Evolutionary conservation across 1,140 invertebrate species (phyloP), one percentile per base, ranked within the genome.

Genomic region (Cardiocondyla obscurior): DNA sequence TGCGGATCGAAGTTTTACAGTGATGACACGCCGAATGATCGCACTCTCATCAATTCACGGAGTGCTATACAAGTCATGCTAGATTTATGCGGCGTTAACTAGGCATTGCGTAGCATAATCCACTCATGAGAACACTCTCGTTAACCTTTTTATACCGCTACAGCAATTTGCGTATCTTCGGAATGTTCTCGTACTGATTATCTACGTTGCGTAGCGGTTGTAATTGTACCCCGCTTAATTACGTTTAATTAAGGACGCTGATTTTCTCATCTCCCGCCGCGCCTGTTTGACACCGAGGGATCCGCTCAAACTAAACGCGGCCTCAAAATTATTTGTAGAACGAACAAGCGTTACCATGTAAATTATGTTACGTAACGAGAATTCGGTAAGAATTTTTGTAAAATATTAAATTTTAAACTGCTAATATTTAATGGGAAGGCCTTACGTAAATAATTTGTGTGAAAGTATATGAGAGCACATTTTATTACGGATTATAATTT

Each of bases 51-150:
- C 33, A 64, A 79, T 79, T 79, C 62, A 67, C 44, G 22, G n/a
- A 39, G 74, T 39, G n/a, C 5, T 36, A 42, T 53, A 55, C 62
- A 22, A 79, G 49, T 51, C n/a, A 67, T 12, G 16, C 22, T 42
- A 69, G 44, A 79, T 79, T 79, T 69, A 79, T 79, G 74, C 46
- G 25, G 46, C 46, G 74, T 69, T 79, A 79, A 79, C 62, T 79
- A 79, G 33, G n/a, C 7, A 22, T 7, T n/a, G 46, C 25, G 16
- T 79, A 62, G 22, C 46, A 79, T 79, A 79, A 79, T 67, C 62
- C 33, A 42, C 62, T 55, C 74, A 79, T 79, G 74, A 69, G 74
- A 79, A 79, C 74, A 69, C 62, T 79, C 62, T 79, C 62, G 62
- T 79, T 79, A 79, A 79, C 74, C 36, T 42, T 79, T 69, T 79